Conservation (phyloP, 2,113 vertebrate species). For the Ellobius talpinus region DNA sequence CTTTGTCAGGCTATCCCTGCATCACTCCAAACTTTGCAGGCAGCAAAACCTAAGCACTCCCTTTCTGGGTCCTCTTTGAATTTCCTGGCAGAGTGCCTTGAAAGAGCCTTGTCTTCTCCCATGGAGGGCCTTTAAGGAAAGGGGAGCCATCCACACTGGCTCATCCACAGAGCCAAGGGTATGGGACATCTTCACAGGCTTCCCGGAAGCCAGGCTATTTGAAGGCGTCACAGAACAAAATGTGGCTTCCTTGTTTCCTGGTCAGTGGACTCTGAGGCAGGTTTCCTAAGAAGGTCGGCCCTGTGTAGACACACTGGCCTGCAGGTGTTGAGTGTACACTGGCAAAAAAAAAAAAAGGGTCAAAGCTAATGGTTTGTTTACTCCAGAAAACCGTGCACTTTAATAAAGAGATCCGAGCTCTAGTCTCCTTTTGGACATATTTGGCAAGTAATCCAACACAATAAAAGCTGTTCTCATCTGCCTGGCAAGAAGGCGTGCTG, state of each 20-base stretch:
- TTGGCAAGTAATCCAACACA: slow-evolving; percentile 3
- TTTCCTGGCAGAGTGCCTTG: slow-evolving; percentile 26
- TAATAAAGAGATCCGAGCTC: neutral
- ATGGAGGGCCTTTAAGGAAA: neutral
- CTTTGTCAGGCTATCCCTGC: neutral
- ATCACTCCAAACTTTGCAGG: slow-evolving; percentile 2
- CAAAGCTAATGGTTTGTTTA: slow-evolving; percentile 10
- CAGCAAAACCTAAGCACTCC: slow-evolving; percentile 16
- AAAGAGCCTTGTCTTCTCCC: neutral
- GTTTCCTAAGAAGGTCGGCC: neutral
- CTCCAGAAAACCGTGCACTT: neutral
- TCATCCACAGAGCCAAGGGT: neutral
- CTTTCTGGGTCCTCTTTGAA: neutral
- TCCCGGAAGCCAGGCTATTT: neutral
- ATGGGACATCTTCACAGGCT: neutral
- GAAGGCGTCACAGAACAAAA: neutral
- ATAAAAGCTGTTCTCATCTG: slow-evolving; percentile 18
- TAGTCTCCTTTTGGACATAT: neutral
- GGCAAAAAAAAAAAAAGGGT: neutral
- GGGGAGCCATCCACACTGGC: neutral
- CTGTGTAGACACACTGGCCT: neutral
- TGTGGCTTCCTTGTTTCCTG: neutral
- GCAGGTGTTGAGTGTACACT: neutral
- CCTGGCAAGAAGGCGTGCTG: neutral
- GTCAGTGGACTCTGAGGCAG: neutral